Percentiles rank a stretch among this genome's conserved stretches.
Conservation (phyloP, 2,113 vertebrate genomes). For the Oreotrochilus melanogaster region DNA sequence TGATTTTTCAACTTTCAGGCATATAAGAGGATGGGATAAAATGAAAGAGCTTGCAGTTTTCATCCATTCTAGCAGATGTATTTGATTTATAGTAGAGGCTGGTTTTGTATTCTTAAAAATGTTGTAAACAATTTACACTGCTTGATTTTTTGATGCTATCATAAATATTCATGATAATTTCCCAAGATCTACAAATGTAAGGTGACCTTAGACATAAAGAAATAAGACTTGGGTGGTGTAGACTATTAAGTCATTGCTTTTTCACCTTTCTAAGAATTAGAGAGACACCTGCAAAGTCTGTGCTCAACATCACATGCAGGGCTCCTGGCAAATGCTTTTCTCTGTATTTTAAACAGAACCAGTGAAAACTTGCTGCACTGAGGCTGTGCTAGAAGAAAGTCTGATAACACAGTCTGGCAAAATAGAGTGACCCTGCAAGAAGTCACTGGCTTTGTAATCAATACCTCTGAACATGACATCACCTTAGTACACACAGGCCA, state of each 20-base stretch:
- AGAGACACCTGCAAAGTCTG: slow-evolving; percentile 31
- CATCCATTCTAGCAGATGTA: slow-evolving; percentile 36
- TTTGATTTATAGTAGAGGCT: slow-evolving; percentile 54
- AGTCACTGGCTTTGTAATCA: neutral
- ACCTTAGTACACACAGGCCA: neutral
- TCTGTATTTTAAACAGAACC: slow-evolving; percentile 15
- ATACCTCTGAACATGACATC: neutral
- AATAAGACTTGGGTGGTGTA: neutral
- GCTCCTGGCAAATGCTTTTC: slow-evolving; percentile 10
- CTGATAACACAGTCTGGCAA: neutral
- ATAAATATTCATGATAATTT: slow-evolving; percentile 68
- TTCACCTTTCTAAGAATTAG: slow-evolving; percentile 29
- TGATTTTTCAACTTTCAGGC: slow-evolving; percentile 14
- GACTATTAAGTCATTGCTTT: neutral
- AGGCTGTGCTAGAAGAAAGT: neutral
- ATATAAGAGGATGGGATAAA: neutral
- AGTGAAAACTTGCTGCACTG: neutral
- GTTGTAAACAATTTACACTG: slow-evolving; percentile 59
- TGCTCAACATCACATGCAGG: neutral
- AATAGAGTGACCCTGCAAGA: neutral
- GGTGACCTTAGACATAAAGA: slow-evolving; percentile 60
- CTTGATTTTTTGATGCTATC: slow-evolving; percentile 68
- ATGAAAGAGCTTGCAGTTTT: slow-evolving; percentile 18
- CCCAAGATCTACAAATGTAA: slow-evolving; percentile 60
- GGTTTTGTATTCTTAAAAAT: slow-evolving; percentile 63